Percentiles rank a stretch among this genome's conserved stretches.
Conservation (phyloP, 2,797 vertebrate species). For the Chanos chanos region DNA sequence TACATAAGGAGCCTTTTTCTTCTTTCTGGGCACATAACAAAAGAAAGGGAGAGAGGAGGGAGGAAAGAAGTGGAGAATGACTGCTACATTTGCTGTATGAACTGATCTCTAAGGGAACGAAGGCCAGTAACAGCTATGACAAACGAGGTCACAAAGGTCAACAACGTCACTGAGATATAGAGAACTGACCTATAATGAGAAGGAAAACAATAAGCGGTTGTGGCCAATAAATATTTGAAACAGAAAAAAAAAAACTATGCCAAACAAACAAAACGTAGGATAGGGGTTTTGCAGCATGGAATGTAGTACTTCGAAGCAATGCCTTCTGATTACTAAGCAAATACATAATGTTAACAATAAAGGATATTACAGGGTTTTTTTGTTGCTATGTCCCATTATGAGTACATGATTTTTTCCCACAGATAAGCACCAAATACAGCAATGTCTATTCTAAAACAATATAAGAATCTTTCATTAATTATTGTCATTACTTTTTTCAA, state of each 20-base stretch:
- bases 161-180: conserved; percentile 70
- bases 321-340: conserved; percentile 67
- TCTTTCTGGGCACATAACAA: conserved; percentile 90
- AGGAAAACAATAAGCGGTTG: conserved; percentile 84
- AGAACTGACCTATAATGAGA: conserved; percentile 71
- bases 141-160: conserved; percentile 89
- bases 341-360: conserved; percentile 84
- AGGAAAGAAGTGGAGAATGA: conserved; percentile 82
- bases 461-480: conserved; percentile 87
- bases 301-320: conserved; percentile 80
- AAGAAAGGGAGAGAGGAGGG: conserved; percentile 62
- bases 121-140: conserved; percentile 90
- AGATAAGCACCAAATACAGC: conserved; percentile 98
- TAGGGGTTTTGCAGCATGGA: conserved; percentile 81
- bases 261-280: conserved; percentile 66
- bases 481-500: conserved; percentile 91
- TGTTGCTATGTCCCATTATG: conserved; percentile 72
- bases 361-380: conserved; percentile 80
- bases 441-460: conserved; percentile 98
- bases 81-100: conserved; percentile 95
- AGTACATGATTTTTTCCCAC: conserved; percentile 91
- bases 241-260: conserved; percentile 59
- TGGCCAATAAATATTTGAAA: conserved; percentile 83
- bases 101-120: conserved; percentile 75
- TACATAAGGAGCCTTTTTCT: conserved; percentile 89